Evolutionary conservation across 2,888 invertebrate species (phyloP).

Genomic region (Terebella lapidaria): DNA sequence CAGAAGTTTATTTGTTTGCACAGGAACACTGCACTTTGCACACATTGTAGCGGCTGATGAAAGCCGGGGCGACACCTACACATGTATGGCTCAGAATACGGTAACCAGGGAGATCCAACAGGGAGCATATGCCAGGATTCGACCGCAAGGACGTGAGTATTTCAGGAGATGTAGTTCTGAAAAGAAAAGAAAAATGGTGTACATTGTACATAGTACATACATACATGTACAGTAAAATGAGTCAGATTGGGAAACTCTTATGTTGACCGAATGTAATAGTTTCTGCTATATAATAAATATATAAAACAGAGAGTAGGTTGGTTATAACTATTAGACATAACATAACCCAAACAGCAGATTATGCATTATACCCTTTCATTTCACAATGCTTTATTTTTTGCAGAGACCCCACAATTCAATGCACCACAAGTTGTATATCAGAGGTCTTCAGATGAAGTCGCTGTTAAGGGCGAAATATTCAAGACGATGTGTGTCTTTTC

Average conservation of each 20-base stretch:
- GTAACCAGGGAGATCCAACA: constrained; percentile 58
- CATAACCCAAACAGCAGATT: too few species aligned
- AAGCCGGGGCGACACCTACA: constrained; percentile 76
- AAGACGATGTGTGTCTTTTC: constrained; percentile 93
- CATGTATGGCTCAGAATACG: constrained; percentile 88
- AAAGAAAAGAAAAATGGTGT: too few species aligned
- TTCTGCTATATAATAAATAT: too few species aligned
- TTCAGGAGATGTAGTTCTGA: background rate
- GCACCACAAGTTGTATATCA: constrained; percentile 43
- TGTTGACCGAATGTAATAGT: too few species aligned
- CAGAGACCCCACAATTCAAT: constrained; percentile 12
- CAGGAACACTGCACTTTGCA: constrained; percentile 92
- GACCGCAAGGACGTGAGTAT: constrained; percentile 32
- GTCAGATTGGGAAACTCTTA: too few species aligned
- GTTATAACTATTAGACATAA: too few species aligned
- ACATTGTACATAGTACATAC: too few species aligned
- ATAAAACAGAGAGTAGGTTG: too few species aligned
- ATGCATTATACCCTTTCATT: too few species aligned
- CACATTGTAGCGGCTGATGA: constrained; percentile 82
- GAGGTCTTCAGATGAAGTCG: constrained; percentile 60
- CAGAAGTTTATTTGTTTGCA: background rate
- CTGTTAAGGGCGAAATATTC: constrained; percentile 73
- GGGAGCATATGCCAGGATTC: constrained; percentile 35
- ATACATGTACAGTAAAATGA: too few species aligned
- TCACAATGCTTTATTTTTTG: background rate